These are phyloP conservation scores for Melospiza melodia DNA, from an alignment of 2,113 vertebrate species.

Conservation along the genomic window DNA sequence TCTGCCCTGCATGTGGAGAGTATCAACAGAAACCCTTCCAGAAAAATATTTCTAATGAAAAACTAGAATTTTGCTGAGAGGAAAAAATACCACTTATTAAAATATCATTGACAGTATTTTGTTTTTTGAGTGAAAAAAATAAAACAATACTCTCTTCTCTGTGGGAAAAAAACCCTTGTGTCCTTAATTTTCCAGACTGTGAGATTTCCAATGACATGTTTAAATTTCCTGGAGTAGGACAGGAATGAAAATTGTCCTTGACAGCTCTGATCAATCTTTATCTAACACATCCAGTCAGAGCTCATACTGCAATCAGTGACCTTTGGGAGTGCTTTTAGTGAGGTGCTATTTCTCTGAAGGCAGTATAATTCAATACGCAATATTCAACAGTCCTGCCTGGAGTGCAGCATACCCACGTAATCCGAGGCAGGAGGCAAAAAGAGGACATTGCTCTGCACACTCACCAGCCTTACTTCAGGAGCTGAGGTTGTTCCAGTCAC, in stretches of 20 bases:
- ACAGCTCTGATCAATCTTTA: neutral
- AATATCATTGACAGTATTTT: neutral
- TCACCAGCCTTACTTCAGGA: neutral
- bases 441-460: neutral
- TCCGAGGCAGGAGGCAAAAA: neutral
- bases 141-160: neutral
- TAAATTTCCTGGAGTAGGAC: neutral
- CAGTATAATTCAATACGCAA: neutral
- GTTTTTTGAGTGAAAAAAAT: neutral
- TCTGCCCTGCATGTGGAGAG: neutral
- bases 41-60: neutral
- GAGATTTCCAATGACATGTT: neutral
- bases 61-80: neutral
- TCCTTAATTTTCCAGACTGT: neutral
- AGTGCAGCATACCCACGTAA: rapidly evolving
- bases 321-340: neutral
- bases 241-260: neutral
- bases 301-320: neutral
- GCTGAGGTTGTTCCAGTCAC: neutral
- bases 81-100: neutral
- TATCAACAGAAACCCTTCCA: neutral
- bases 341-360: neutral
- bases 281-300: neutral
- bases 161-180: rapidly evolving
- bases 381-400: neutral